Evolutionary conservation across 2,113 vertebrate genomes (phyloP), one percentile per base, ranked within the genome.

Genomic region (Nyctereutes procyonoides): DNA sequence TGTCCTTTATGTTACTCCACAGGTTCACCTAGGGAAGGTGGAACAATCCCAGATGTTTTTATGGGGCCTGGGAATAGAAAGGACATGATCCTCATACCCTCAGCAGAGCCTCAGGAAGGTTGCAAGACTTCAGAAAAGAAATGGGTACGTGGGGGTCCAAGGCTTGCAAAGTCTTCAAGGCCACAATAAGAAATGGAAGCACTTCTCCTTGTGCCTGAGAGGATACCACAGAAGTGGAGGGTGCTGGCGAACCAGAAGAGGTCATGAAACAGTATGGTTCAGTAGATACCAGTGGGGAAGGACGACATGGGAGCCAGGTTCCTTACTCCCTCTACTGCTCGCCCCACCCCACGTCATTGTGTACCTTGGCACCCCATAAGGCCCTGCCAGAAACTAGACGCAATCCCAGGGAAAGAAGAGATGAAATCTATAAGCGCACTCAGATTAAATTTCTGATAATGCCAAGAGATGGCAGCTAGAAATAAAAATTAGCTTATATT

Each of bases 61-160:
- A 4, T 81, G 91, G 17, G 32, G 58, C 38, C 58, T 69, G 53
- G 76, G 48, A 60, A 62, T 58, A 69, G 58, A 91, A 30, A 90
- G 73, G 22, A 43, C 19, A 62, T 11, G 2, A 73, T 77, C 51
- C 60, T 38, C 56, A 13, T 5, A 51, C 38, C 38, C 65, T 85
- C 55, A 89, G 35, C 20, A 51, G 55, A 56, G 28, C 12, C n/a
- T 67, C 48, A 15, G 81, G 12, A 84, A 84, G 26, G 16, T 62
- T 48, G 5, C 22, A 83, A 53, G 53, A 84, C 69, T 82, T 88
- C 69, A 58, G 63, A 74, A 67, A 83, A 96, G 81, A 92, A 93
- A 53, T 58, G 22, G 35, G 24, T 43, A 8, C 9, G 0, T 12
- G 7, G 38, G 16, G 17, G 56, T 85, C 16, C 28, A 22, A 93